Evolutionary conservation across 2,888 invertebrate species (phyloP).

Genomic region (Rhaphigaster nebulosa): DNA sequence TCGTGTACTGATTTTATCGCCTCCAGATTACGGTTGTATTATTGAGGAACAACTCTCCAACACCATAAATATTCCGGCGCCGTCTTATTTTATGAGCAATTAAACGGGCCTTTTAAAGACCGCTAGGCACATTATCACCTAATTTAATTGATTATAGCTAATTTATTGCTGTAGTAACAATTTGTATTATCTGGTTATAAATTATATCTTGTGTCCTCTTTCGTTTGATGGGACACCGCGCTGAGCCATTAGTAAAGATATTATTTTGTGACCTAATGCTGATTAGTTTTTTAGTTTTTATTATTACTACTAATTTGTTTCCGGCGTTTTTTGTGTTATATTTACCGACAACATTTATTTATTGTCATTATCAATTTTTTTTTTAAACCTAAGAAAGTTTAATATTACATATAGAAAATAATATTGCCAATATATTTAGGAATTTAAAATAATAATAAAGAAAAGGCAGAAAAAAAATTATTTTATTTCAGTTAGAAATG

Average conservation of each 20-base stretch:
- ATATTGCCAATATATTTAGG: too few relatives aligned
- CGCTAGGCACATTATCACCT: conserved; percentile 40
- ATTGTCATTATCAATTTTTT: neutral
- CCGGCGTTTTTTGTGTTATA: neutral
- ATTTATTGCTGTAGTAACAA: conserved; percentile 34
- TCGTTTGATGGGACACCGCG: neutral
- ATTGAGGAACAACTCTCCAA: conserved; percentile 33
- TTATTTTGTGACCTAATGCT: neutral
- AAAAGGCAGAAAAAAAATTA: too few relatives aligned
- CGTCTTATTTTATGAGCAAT: conserved; percentile 45
- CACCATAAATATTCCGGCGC: conserved; percentile 25
- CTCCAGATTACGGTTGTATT: conserved; percentile 12
- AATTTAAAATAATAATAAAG: too few relatives aligned
- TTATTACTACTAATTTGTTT: neutral
- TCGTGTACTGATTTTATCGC: conserved; percentile 50
- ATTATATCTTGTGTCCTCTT: conserved; percentile 5
- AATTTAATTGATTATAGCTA: neutral
- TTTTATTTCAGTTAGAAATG: too few relatives aligned
- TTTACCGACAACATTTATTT: neutral
- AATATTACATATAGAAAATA: too few relatives aligned
- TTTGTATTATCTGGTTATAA: conserved; percentile 20
- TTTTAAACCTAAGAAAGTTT: neutral
- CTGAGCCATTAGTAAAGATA: neutral
- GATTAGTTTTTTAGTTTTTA: neutral
- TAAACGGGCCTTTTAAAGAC: conserved; percentile 30